phyloP scores from a whole-genome alignment of 64 coral and sea anemone genomes.

The Stichodactyla helianthus region DNA sequence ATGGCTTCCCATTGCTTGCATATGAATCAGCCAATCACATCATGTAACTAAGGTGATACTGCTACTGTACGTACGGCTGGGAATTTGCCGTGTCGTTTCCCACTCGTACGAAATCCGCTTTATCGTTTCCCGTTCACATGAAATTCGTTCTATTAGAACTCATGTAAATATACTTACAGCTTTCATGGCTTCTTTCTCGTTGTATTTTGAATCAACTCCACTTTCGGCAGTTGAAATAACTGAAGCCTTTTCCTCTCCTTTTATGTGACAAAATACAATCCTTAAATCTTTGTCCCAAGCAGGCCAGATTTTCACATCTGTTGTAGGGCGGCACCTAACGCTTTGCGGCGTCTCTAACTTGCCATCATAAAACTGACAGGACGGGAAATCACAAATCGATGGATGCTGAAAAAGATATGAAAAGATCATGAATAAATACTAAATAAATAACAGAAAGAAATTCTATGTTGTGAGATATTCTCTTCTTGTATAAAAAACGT shows the following conservation, averaged over 20 bases:
- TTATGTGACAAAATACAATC: slow-evolving; percentile 70
- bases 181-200: slow-evolving; percentile 66
- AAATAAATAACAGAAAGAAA: background rate
- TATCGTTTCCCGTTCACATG: no score
- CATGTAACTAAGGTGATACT: no score
- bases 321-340: slow-evolving; percentile 22
- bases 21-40: no score
- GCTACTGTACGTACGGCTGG: no score
- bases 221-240: slow-evolving; percentile 58
- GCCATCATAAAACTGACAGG: slow-evolving; percentile 48
- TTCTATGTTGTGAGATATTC: background rate
- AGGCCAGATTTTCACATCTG: slow-evolving; percentile 63
- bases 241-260: slow-evolving; percentile 65
- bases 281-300: slow-evolving; percentile 32
- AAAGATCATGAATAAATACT: no score
- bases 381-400: slow-evolving; percentile 76
- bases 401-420: slow-evolving; percentile 33
- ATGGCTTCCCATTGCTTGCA: no score
- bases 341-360: slow-evolving; percentile 37
- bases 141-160: background rate
- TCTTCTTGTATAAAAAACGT: no score
- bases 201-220: slow-evolving; percentile 66
- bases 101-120: no score
- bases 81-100: no score
- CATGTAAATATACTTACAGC: slow-evolving; percentile 36